phyloP scores from a whole-genome alignment of 2,113 vertebrate genomes.

The Gambusia holbrooki region DNA sequence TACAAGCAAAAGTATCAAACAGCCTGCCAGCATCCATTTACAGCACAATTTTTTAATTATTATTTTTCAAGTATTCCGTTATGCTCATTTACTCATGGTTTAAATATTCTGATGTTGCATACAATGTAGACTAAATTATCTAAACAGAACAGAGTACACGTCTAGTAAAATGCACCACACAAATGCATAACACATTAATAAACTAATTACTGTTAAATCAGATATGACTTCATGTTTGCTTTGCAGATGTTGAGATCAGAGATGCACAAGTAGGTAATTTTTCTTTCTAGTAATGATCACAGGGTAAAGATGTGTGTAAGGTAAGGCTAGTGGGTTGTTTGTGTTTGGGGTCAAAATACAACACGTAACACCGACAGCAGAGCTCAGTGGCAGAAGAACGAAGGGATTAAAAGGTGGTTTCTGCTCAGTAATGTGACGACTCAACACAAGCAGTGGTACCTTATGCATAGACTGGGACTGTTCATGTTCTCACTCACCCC shows the following conservation, averaged over 20 bases:
- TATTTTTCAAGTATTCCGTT: constrained; percentile 40
- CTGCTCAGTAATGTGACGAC: constrained; percentile 25
- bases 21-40: constrained; percentile 41
- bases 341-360: constrained; percentile 42
- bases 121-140: constrained; percentile 68
- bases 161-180: constrained; percentile 75
- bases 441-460: constrained; percentile 35
- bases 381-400: constrained; percentile 3
- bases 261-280: constrained; percentile 29
- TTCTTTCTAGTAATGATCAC: no score
- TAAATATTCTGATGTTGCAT: constrained; percentile 69
- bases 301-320: not conserved
- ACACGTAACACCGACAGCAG: constrained; percentile 55
- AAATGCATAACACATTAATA: constrained; percentile 73
- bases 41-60: constrained; percentile 23
- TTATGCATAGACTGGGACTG: constrained; percentile 68
- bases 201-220: constrained; percentile 67
- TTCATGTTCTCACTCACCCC: constrained; percentile 68
- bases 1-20: constrained; percentile 56
- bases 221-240: constrained; percentile 37
- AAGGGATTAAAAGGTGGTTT: not conserved
- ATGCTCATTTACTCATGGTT: constrained; percentile 65
- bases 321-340: constrained; percentile 6
- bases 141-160: constrained; percentile 73
- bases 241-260: constrained; percentile 38